A percentile compares a stretch with the other conserved stretches of the same genome.
Conservation (phyloP, 2,888 invertebrate genomes). For the Schrankia costaestrigalis region DNA sequence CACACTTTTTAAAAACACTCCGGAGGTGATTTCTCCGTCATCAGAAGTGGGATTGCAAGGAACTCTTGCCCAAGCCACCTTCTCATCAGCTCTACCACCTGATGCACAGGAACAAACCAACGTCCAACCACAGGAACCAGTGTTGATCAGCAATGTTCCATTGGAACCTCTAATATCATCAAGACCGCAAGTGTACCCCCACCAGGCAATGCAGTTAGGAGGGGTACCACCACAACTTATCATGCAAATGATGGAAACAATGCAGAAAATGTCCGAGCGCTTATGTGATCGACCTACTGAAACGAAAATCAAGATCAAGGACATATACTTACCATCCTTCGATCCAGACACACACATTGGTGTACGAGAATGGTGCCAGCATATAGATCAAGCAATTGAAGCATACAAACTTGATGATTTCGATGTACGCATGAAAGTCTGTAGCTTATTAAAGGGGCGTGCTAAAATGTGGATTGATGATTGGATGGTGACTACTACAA, state of each 20-base stretch:
- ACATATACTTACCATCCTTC: no score
- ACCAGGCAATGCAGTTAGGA: not conserved
- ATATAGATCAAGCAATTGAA: not conserved
- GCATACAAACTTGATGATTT: not conserved
- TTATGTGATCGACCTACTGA: no score
- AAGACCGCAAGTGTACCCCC: not conserved
- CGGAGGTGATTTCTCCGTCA: not conserved
- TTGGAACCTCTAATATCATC: not conserved
- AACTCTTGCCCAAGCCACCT: no score
- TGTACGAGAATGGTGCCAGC: not conserved
- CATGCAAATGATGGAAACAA: not conserved
- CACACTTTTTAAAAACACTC: not conserved
- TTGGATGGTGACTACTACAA: conserved; percentile 28
- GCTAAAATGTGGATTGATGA: conserved; percentile 31
- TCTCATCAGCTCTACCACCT: no score
- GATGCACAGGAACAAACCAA: not conserved
- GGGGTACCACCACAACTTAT: not conserved
- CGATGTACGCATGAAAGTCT: not conserved
- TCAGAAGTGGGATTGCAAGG: not conserved
- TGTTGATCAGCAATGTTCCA: no score
- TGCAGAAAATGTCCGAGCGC: not conserved
- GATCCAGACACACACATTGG: no score
- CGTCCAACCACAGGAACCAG: no score
- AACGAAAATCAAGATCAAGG: no score
- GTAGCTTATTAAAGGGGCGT: conserved; percentile 29